These are phyloP conservation scores for Melanogrammus aeglefinus DNA, from an alignment of 2,797 vertebrate genomes.

Conservation along the genomic window DNA sequence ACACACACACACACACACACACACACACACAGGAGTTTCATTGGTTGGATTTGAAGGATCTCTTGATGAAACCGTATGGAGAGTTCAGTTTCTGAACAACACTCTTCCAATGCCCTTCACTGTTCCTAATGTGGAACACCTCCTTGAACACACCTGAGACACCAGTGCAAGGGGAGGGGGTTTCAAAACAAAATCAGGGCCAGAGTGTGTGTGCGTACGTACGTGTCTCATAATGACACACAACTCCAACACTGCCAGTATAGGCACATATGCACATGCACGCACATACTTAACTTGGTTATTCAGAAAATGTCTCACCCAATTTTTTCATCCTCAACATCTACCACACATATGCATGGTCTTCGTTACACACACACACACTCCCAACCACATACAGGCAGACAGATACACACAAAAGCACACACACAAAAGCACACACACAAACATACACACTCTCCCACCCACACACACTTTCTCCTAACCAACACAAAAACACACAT, in stretches of 20 bases:
- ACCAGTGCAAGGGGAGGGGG: background rate
- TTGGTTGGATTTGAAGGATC: constrained; percentile 2
- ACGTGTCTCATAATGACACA: background rate
- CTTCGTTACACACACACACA: constrained; percentile 8
- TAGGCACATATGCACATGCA: background rate
- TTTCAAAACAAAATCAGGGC: background rate
- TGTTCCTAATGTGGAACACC: background rate
- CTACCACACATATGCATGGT: constrained; percentile 6
- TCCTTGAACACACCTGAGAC: background rate
- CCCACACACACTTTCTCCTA: background rate
- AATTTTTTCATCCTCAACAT: background rate
- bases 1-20: background rate
- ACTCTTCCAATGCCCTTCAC: background rate
- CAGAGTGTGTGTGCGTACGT: background rate
- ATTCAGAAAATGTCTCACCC: background rate
- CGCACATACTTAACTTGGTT: background rate
- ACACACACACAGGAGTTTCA: background rate
- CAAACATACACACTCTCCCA: no score
- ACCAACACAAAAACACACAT: no score
- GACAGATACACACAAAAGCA: no score
- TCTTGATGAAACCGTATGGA: background rate
- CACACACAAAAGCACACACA: no score
- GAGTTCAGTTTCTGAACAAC: background rate
- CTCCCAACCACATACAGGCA: background rate
- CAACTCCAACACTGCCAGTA: background rate